These are phyloP conservation scores for Turdus rufiventris DNA, from an alignment of 2,113 vertebrate species.

Conservation along the genomic window DNA sequence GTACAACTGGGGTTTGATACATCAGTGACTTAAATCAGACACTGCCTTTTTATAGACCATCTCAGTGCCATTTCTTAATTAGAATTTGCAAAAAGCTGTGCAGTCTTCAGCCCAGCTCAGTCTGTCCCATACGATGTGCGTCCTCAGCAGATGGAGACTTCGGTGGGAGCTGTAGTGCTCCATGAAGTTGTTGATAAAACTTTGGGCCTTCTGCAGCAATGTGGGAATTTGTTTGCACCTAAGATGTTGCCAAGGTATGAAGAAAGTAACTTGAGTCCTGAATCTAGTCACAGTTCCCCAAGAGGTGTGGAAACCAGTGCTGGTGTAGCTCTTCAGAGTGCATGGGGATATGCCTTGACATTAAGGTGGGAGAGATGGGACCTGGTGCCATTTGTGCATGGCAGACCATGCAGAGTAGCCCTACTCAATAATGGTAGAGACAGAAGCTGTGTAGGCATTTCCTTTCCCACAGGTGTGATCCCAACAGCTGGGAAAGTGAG, in stretches of 20 bases:
- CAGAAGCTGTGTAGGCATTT: not conserved
- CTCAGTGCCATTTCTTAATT: not conserved
- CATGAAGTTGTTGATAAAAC: not conserved
- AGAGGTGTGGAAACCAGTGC: not conserved
- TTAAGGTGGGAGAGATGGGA: not conserved
- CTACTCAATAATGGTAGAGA: not conserved
- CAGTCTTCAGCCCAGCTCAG: not conserved
- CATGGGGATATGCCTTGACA: accelerated
- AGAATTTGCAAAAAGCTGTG: not conserved
- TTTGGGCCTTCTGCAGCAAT: not conserved
- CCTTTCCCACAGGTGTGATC: not conserved
- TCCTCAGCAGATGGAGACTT: not conserved
- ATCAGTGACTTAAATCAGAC: not conserved
- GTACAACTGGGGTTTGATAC: not conserved
- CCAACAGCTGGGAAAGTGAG: not conserved
- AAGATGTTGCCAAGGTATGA: accelerated
- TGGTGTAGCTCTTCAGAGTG: not conserved
- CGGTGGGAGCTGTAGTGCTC: not conserved
- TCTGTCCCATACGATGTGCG: accelerated
- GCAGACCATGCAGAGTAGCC: not conserved
- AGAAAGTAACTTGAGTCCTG: not conserved
- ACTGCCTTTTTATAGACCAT: not conserved
- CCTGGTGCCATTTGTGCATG: not conserved
- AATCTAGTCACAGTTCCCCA: not conserved
- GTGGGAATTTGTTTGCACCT: not conserved